Evolutionary conservation across 1,140 invertebrate species (phyloP), one percentile per base, ranked within the genome.

Genomic region (Cataglyphis hispanica): DNA sequence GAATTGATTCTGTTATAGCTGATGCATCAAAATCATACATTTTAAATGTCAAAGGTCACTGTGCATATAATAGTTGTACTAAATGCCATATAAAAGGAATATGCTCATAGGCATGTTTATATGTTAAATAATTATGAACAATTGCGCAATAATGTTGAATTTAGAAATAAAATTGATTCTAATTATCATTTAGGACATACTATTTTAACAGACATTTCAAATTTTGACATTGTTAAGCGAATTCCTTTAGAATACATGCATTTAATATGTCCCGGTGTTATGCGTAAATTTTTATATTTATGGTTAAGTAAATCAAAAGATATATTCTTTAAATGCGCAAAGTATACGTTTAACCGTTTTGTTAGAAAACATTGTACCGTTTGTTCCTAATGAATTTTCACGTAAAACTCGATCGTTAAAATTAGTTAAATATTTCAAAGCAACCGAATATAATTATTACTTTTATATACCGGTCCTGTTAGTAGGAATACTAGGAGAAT

Each of bases 231-330:
- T 67, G n/a, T 67, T 43, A 40, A 67, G 6, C n/a, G 25, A 40
- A 43, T 67, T 40, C 64, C 64, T 67, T 25, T 67, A 43, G 64
- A 67, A 25, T 67, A 67, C 11, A 67, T 67, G 37, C 37, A 67
- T 5, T 43, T 67, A 40, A 43, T 67, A 40, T 67, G 37, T 11
- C n/a, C 43, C 11, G 64, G 64, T 43, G 64, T 67, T 67, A 67
- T 67, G 64, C 64, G 64, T 34, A 67, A 67, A 67, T 5, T 67
- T 1, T 67, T 67, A 67, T 67, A 67, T 34, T 25, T 67, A 67
- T 67, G 37, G 37, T 25, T 67, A 43, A 66, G 34, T 66, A 66
- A 66, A 66, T 66, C 34, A 40, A 66, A 66, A 66, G 34, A 40
- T n/a, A 22, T 66, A 66, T 66, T 66, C 19, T 66, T 66, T 66